Evolutionary conservation across 2,888 invertebrate genomes (phyloP).

Genomic region (Amphimallon solstitiale): DNA sequence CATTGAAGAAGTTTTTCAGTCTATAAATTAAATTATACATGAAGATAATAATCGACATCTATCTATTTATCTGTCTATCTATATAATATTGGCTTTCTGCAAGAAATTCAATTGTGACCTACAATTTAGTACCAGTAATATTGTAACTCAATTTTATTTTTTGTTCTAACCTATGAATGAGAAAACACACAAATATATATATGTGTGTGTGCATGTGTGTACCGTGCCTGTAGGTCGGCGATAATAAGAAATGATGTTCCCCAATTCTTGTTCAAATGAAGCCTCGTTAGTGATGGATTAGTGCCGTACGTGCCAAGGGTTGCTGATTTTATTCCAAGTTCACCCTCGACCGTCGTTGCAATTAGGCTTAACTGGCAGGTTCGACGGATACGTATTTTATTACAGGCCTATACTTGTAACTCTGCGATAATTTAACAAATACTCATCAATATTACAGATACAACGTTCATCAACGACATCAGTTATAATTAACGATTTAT

Average conservation of each 20-base stretch:
- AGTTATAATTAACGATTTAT: too few species aligned
- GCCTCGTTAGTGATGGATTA: constrained; percentile 69
- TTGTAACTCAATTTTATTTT: too few species aligned
- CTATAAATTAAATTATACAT: too few species aligned
- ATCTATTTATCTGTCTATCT: too few species aligned
- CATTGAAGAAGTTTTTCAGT: too few species aligned
- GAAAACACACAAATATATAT: too few species aligned
- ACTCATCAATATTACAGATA: background rate
- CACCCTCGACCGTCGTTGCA: constrained; percentile 43
- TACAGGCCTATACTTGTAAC: constrained; percentile 4
- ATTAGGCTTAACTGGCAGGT: constrained; percentile 48
- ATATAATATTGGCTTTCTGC: too few species aligned
- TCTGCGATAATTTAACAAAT: constrained; percentile 3
- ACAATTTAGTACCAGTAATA: background rate
- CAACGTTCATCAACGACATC: background rate
- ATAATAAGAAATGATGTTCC: constrained; percentile 38
- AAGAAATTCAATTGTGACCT: too few species aligned
- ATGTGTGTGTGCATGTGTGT: background rate
- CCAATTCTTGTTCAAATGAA: constrained; percentile 52
- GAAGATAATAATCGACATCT: too few species aligned
- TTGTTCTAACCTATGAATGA: too few species aligned
- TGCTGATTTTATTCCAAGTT: constrained; percentile 53
- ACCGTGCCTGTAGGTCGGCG: constrained; percentile 31
- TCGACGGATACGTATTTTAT: constrained; percentile 27
- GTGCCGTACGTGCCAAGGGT: constrained; percentile 64